These are phyloP conservation scores for Neoascia interrupta DNA, from an alignment of 2,888 invertebrate genomes.

Conservation along the genomic window DNA sequence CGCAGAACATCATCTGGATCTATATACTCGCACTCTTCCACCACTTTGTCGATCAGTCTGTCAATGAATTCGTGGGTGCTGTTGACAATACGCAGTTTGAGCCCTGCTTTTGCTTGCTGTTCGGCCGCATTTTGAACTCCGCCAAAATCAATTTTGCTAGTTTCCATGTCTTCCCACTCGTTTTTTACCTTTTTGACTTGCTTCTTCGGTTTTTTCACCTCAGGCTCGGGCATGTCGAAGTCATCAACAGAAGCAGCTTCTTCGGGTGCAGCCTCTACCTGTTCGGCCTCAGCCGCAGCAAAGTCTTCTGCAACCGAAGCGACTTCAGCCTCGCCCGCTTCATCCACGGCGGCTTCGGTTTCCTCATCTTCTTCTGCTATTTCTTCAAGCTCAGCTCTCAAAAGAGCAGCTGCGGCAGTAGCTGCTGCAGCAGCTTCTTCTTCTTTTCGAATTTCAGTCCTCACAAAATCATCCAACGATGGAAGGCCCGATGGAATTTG, in stretches of 20 bases:
- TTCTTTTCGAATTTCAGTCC: conserved; percentile 15
- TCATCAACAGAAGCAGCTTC: conserved; percentile 30
- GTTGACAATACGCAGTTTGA: background rate
- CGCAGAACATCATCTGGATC: conserved; percentile 55
- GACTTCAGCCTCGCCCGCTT: background rate
- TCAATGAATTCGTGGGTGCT: conserved; percentile 68
- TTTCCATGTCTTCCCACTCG: conserved; percentile 24
- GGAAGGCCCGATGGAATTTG: conserved; percentile 30
- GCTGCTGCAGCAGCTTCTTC: conserved; percentile 1
- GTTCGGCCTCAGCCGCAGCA: background rate
- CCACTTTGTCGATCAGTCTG: conserved; percentile 60
- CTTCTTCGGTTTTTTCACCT: conserved; percentile 16
- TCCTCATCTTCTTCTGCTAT: background rate
- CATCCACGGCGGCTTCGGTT: background rate
- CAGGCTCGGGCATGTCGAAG: conserved; percentile 9
- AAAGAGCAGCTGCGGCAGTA: background rate
- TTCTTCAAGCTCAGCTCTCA: background rate
- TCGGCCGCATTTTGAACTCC: background rate
- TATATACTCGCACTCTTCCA: conserved; percentile 65
- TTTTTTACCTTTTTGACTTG: background rate
- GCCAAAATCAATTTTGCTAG: conserved; percentile 19
- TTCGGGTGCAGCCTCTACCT: background rate
- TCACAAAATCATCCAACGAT: conserved; percentile 12
- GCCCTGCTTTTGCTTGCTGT: background rate
- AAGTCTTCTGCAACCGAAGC: background rate